Conservation (phyloP, 2,888 invertebrate species). For the Sinopyrophorus schimmeli region DNA sequence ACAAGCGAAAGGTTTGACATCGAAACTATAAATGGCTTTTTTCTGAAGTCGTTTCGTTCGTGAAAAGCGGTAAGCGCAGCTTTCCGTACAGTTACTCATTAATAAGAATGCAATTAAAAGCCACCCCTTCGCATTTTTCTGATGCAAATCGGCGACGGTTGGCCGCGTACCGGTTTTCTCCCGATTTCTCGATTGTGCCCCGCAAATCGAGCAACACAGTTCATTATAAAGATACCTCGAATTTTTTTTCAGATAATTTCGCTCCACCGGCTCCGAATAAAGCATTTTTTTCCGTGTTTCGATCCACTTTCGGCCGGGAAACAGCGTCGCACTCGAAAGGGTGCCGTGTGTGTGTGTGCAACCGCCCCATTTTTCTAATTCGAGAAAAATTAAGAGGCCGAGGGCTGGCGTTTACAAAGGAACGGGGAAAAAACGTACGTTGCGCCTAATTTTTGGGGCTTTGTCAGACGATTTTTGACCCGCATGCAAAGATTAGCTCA, state of each 20-base stretch:
- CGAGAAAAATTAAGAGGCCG: constrained; percentile 26
- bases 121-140: too few species aligned
- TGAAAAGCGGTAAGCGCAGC: too few species aligned
- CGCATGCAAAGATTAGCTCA: constrained; percentile 38
- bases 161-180: constrained; percentile 24
- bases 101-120: too few species aligned
- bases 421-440: constrained; percentile 18
- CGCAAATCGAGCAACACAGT: constrained; percentile 39
- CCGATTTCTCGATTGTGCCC: constrained; percentile 29
- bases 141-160: too few species aligned
- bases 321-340: constrained; percentile 11
- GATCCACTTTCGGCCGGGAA: constrained; percentile 28
- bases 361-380: constrained; percentile 27
- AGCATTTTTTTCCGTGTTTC: constrained; percentile 29
- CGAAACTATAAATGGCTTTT: too few species aligned
- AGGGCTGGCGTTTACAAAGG: constrained; percentile 21
- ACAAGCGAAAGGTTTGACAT: too few species aligned
- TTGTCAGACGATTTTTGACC: constrained; percentile 20
- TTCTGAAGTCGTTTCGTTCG: too few species aligned
- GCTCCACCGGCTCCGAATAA: constrained; percentile 40
- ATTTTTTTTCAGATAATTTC: constrained; percentile 39
- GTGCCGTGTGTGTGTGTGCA: not conserved
- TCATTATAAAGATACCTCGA: constrained; percentile 43
- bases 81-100: too few species aligned
- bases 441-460: constrained; percentile 16